Evolutionary conservation across 1,140 invertebrate species (phyloP), one percentile per base, ranked within the genome.

Genomic region (Daktulosphaira vitifoliae): DNA sequence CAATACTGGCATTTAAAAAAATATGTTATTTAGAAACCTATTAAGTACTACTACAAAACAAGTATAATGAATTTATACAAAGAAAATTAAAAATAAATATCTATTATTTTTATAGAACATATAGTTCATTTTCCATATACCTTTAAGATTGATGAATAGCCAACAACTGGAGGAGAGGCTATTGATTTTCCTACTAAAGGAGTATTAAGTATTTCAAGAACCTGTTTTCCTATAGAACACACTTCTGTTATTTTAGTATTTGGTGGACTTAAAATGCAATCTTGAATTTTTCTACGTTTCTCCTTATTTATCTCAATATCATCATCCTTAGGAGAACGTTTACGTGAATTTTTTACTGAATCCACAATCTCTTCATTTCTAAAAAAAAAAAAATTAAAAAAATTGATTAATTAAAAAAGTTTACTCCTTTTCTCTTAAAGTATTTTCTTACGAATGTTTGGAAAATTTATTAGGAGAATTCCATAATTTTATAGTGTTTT

Each of bases 181-280:
- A 33, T 15, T 1, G 42, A 20, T 13, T 62, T 62, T 20, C 44
- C 16, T 15, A 62, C 56, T 33, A 62, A 22, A n/a, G 56, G 56
- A n/a, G 56, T 62, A 48, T 62, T 48, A 1, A 62, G 42, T 23
- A 62, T 62, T 46, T 62, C 56, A 3, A 62, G 15, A 7, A 46
- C 25, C 7, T 62, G n/a, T 22, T 48, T 48, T 15, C 2, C 25
- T 3, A 33, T 46, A 29, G 42, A 16, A 16, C 18, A 20, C 4
- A 33, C 16, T 18, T 33, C 6, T 18, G 6, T 20, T 16, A 16
- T 2, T 8, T 9, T 20, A 33, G 11, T 11, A 33, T 33, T 33
- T 33, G 22, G n/a, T 11, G 56, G 18, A 48, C 26, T 62, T 20
- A 56, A 26, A 16, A 44, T 11, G 23, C 16, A 4, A 2, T 48